Base-by-base conservation (phyloP, 2,113 vertebrate species). In the Paratilapia polleni region DNA sequence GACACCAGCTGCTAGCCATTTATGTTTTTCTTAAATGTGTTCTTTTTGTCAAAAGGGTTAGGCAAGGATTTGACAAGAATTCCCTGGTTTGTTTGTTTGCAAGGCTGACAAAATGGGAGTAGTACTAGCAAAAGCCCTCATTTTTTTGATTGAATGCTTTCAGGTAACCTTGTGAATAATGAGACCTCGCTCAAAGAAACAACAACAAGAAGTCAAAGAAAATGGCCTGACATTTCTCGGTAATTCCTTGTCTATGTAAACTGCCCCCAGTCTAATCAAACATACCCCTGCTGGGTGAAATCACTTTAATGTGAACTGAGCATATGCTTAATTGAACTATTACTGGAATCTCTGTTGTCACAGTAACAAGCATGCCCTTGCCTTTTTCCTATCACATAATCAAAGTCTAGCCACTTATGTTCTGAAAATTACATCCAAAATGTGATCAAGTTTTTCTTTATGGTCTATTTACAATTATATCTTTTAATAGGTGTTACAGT, bases 241-340 rank as follows among this genome's bases (percentile, higher is more conserved):
- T 47, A 5, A 58, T 57, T 70, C 31, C 78, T n/a, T 38, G 52
- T 68, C 36, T 59, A 24, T 80, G 68, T 26, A 75, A 79, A 86
- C 38, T 47, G 61, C 17, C 19, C 58, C 22, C 6, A 20, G 52
- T 83, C 26, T 77, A 79, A 91, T 86, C 61, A 86, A 84, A 81
- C 63, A 59, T 5, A 80, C 78, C 57, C 49, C 73, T 78, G 61
- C 62, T 82, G 85, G 20, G 66, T 49, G 63, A 76, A 88, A 74
- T 77, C 78, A 38, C 79, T 59, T 83, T 81, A 52, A 85, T 81
- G 54, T 77, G 34, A 89, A 90, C 41, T 79, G 60, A 57, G 70
- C 10, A 10, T 41, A n/a, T 54, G 76, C 52, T 75, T 82, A 90
- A 87, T 82, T 87, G 15, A 89, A 61, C 36, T 38, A 62, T 81